Evolutionary conservation across 2,888 invertebrate species (phyloP).

Genomic region (Phytoseiulus persimilis): DNA sequence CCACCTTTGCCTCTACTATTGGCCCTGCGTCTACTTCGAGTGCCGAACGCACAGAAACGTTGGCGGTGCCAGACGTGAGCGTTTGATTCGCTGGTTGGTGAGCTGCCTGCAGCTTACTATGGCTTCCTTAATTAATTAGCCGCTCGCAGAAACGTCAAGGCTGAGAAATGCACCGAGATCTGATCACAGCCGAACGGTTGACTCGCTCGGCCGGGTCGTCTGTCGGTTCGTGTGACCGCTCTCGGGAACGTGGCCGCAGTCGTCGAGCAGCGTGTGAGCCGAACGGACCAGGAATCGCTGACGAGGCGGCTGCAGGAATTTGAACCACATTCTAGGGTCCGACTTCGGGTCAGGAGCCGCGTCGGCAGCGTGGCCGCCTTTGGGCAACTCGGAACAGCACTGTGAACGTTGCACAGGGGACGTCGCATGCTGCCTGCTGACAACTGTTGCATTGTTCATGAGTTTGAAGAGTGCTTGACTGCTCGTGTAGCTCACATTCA

Average conservation of each 20-base stretch:
- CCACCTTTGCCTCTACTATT: neutral
- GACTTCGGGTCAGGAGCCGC: neutral
- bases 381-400: neutral
- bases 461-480: neutral
- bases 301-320: neutral
- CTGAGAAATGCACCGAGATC: neutral
- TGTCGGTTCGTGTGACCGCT: neutral
- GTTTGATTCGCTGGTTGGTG: neutral
- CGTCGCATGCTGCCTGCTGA: neutral
- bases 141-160: neutral
- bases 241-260: neutral
- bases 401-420: neutral
- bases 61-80: neutral
- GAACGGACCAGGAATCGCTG: neutral
- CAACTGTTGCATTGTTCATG: constrained; percentile 5
- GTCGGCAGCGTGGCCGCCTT: neutral
- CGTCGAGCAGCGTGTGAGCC: too few species aligned
- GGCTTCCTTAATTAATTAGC: neutral
- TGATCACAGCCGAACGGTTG: neutral
- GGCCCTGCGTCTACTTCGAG: too few species aligned
- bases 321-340: neutral
- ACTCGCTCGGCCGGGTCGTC: neutral
- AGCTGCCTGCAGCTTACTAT: neutral
- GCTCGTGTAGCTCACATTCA: neutral
- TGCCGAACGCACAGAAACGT: too few species aligned